Percentiles rank a stretch among this genome's conserved stretches.
phyloP scores from a whole-genome alignment of 2,888 invertebrate genomes.

The Phyllotreta cruciferae region DNA sequence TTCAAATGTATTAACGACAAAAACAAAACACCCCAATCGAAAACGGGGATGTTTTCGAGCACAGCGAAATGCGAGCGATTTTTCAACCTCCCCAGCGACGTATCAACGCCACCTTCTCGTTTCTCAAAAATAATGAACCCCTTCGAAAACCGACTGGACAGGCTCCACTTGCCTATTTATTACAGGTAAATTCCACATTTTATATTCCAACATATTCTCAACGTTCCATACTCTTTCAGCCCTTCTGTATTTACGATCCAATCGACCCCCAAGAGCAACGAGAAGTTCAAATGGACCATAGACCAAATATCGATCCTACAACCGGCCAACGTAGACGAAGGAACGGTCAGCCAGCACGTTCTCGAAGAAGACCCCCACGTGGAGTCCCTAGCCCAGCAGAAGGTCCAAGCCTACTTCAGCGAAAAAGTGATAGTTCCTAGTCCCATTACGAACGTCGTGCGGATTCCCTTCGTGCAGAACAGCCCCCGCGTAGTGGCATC shows the following conservation, averaged over 20 bases:
- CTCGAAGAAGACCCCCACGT: constrained; percentile 68
- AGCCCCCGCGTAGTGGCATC: constrained; percentile 3
- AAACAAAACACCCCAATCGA: constrained; percentile 48
- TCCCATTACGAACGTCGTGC: constrained; percentile 49
- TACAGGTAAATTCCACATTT: constrained; percentile 65
- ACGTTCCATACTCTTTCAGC: constrained; percentile 48
- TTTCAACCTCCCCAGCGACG: constrained; percentile 57
- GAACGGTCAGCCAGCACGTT: constrained; percentile 68
- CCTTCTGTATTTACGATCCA: constrained; percentile 57
- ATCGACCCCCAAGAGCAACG: constrained; percentile 56
- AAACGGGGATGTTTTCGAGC: constrained; percentile 40
- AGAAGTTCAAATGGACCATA: constrained; percentile 73
- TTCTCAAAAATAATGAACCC: constrained; percentile 70
- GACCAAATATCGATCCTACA: constrained; percentile 73
- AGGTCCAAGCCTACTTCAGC: constrained; percentile 65
- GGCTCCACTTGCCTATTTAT: constrained; percentile 72
- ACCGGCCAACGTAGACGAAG: constrained; percentile 73
- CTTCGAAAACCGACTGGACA: constrained; percentile 71
- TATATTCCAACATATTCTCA: constrained; percentile 1
- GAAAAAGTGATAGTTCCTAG: constrained; percentile 59
- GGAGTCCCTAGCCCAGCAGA: constrained; percentile 72
- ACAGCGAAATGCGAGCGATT: constrained; percentile 52
- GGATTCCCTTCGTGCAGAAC: constrained; percentile 39
- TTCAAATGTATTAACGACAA: constrained; percentile 46
- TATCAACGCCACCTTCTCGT: constrained; percentile 67